Evolutionary conservation across 2,888 invertebrate species (phyloP).

Genomic region (Lydus trimaculatus): DNA sequence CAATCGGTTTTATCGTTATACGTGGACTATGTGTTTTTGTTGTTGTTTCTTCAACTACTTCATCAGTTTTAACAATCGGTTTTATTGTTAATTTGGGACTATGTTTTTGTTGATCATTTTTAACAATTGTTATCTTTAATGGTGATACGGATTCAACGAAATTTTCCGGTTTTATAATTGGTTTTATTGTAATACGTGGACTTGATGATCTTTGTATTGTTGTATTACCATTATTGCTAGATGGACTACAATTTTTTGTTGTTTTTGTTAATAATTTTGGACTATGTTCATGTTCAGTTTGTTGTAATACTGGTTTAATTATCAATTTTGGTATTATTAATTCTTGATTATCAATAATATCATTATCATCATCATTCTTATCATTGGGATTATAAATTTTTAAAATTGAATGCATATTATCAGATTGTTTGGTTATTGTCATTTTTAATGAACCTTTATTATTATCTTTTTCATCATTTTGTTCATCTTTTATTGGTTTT

Average conservation of each 20-base stretch:
- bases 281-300: slow-evolving; percentile 53
- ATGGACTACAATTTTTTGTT: slow-evolving; percentile 45
- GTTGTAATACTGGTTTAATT: slow-evolving; percentile 48
- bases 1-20: slow-evolving; percentile 64
- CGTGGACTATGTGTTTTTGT: slow-evolving; percentile 56
- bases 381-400: slow-evolving; percentile 56
- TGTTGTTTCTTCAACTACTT: slow-evolving; percentile 32
- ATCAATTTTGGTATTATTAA: slow-evolving; percentile 52
- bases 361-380: slow-evolving; percentile 25
- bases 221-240: slow-evolving; percentile 21
- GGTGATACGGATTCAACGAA: slow-evolving; percentile 38
- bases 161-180: slow-evolving; percentile 52
- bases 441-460: slow-evolving; percentile 54
- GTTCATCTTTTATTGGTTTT: slow-evolving; percentile 55
- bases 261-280: slow-evolving; percentile 58
- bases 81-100: slow-evolving; percentile 60
- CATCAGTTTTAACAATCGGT: slow-evolving; percentile 57
- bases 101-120: slow-evolving; percentile 38
- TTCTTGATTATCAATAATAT: slow-evolving; percentile 33
- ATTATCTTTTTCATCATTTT: slow-evolving; percentile 44
- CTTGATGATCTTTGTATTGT: slow-evolving; percentile 48
- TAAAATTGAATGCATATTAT: slow-evolving; percentile 56
- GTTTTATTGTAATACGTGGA: slow-evolving; percentile 60
- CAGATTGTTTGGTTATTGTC: slow-evolving; percentile 58
- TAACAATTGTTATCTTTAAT: slow-evolving; percentile 59